These are phyloP conservation scores for Trichomalopsis sarcophagae DNA, from an alignment of 1,140 invertebrate genomes.

Conservation along the genomic window DNA sequence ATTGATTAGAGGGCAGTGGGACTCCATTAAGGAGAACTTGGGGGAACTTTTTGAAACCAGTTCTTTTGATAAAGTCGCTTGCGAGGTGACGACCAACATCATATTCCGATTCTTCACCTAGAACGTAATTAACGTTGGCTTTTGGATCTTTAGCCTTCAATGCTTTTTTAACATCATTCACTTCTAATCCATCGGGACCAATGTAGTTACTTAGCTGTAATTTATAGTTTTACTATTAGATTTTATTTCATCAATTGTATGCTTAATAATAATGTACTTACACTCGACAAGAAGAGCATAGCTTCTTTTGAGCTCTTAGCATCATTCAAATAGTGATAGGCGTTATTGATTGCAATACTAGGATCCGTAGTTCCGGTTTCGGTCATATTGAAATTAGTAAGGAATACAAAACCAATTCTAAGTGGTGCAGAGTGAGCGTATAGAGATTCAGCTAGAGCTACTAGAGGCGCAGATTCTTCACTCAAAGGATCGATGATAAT, in stretches of 20 bases:
- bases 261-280: constrained; percentile 70
- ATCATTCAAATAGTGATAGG: constrained; percentile 93
- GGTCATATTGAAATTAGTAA: constrained; percentile 79
- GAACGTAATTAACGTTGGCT: constrained; percentile 85
- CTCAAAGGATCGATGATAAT: constrained; percentile 91
- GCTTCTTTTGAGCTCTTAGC: constrained; percentile 84
- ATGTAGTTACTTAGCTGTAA: constrained; percentile 64
- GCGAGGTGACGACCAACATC: constrained; percentile 91
- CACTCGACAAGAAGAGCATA: constrained; percentile 88
- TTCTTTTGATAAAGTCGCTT: constrained; percentile 88
- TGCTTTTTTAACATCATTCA: constrained; percentile 83
- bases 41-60: constrained; percentile 85
- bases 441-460: constrained; percentile 94
- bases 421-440: constrained; percentile 91
- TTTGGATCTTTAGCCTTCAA: constrained; percentile 80
- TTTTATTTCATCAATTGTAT: neutral
- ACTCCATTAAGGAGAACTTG: constrained; percentile 96
- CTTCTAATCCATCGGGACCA: constrained; percentile 73
- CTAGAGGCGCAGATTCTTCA: constrained; percentile 80
- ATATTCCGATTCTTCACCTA: constrained; percentile 93
- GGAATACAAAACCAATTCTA: constrained; percentile 93
- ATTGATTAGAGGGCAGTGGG: constrained; percentile 83
- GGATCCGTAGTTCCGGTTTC: constrained; percentile 81
- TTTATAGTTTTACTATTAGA: constrained; percentile 28
- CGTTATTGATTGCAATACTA: constrained; percentile 90